phyloP scores from a whole-genome alignment of 2,113 vertebrate genomes.

The Pyrgilauda ruficollis region DNA sequence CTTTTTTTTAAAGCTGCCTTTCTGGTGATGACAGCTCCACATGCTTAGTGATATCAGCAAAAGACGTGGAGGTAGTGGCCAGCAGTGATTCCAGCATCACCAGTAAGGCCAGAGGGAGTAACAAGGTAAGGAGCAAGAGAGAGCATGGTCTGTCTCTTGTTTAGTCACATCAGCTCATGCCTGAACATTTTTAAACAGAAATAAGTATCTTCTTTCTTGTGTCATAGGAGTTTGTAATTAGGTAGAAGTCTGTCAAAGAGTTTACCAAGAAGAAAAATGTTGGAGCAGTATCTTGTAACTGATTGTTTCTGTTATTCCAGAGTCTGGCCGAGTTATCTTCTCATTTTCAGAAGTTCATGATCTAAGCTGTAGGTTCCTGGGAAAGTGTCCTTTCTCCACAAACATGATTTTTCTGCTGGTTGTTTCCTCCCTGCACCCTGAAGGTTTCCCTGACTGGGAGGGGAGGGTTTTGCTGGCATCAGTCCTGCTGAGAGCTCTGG shows the following conservation, averaged over 20 bases:
- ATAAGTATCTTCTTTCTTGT: background rate
- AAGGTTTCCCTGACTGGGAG: background rate
- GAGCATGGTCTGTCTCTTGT: background rate
- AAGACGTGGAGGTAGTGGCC: constrained; percentile 95
- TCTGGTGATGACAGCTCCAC: constrained; percentile 91
- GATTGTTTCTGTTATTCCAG: background rate
- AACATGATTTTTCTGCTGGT: background rate
- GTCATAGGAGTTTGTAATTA: background rate
- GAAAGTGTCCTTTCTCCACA: background rate
- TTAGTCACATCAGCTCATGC: background rate
- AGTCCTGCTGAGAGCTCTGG: background rate
- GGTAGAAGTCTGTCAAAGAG: background rate
- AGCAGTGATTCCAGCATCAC: constrained; percentile 96
- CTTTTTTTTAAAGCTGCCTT: constrained; percentile 78
- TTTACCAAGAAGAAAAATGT: background rate
- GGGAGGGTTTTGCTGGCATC: background rate
- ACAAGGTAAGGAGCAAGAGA: constrained; percentile 81
- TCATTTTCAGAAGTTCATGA: background rate
- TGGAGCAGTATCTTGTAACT: background rate
- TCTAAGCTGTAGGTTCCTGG: background rate
- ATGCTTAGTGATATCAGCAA: constrained; percentile 86
- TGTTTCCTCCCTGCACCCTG: background rate
- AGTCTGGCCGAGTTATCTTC: background rate
- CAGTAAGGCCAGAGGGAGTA: constrained; percentile 96
- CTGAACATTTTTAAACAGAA: background rate